Conservation (phyloP, 2,888 invertebrate genomes). For the Rhabditoides inermis region DNA sequence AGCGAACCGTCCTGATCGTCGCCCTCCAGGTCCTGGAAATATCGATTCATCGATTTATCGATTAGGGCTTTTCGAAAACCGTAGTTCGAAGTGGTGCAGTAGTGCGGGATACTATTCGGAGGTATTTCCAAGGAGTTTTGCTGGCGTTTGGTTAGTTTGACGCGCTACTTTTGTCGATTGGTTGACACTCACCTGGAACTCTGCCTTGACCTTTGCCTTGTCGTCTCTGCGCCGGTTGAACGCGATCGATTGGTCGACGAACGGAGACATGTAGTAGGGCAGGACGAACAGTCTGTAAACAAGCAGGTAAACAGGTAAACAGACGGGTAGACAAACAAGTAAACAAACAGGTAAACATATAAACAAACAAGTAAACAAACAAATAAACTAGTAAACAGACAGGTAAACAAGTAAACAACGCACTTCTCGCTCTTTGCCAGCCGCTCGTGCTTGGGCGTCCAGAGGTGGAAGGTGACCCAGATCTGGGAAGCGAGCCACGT, state of each 20-base stretch:
- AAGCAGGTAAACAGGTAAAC: too few relatives aligned
- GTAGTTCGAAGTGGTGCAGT: too few relatives aligned
- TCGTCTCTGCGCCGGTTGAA: constrained; percentile 75
- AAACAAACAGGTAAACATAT: too few relatives aligned
- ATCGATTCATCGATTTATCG: too few relatives aligned
- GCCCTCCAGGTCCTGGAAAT: constrained; percentile 40
- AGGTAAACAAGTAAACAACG: not conserved
- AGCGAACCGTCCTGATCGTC: constrained; percentile 43
- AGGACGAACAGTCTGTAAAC: constrained; percentile 68
- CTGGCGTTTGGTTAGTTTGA: too few relatives aligned
- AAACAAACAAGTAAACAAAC: too few relatives aligned
- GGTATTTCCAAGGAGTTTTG: too few relatives aligned
- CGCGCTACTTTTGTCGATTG: too few relatives aligned
- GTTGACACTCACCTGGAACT: constrained; percentile 19
- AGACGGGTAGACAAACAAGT: too few relatives aligned
- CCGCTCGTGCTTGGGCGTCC: constrained; percentile 94
- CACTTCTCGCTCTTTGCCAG: constrained; percentile 77
- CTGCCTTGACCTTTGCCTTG: constrained; percentile 49
- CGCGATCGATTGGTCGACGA: constrained; percentile 90
- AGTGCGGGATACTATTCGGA: too few relatives aligned
- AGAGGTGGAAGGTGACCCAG: constrained; percentile 91
- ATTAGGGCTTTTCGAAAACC: too few relatives aligned
- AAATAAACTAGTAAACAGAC: too few relatives aligned
- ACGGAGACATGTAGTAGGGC: constrained; percentile 81
- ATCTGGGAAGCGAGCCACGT: constrained; percentile 62